phyloP scores from a whole-genome alignment of 2,113 vertebrate species.

The Chaetura pelagica region DNA sequence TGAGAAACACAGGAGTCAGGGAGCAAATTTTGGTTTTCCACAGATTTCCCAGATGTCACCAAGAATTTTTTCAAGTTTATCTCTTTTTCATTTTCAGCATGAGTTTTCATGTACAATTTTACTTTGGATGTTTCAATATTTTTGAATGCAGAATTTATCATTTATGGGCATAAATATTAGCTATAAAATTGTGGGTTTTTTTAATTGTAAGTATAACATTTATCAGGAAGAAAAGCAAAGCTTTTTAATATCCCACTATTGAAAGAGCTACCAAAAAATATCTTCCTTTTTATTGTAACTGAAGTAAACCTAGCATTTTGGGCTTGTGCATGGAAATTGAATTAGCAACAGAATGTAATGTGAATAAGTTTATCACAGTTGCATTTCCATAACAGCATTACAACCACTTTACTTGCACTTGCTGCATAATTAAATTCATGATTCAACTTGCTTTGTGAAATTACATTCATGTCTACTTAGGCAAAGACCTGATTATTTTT shows the following conservation, averaged over 20 bases:
- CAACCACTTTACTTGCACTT: conserved; percentile 1
- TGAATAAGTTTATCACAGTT: conserved; percentile 24
- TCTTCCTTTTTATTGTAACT: background rate
- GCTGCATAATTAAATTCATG: conserved; percentile 16
- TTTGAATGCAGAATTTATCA: background rate
- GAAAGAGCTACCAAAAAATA: background rate
- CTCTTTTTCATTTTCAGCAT: background rate
- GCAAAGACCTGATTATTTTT: background rate
- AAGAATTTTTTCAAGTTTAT: background rate
- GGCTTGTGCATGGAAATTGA: conserved; percentile 24
- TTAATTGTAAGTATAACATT: background rate
- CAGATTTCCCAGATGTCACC: background rate
- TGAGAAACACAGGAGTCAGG: background rate
- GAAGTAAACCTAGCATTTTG: background rate
- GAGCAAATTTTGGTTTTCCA: background rate
- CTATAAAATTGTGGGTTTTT: background rate
- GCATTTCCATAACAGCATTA: conserved; percentile 4
- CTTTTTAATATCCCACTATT: background rate
- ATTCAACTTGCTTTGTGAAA: conserved; percentile 21
- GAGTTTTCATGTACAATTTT: background rate
- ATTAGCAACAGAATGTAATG: conserved; percentile 23
- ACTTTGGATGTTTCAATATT: background rate
- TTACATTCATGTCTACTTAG: background rate
- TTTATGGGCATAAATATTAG: background rate
- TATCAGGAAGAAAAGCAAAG: background rate